Base-by-base conservation (phyloP, 2,888 invertebrate genomes). In the Watsonalla cultraria region DNA sequence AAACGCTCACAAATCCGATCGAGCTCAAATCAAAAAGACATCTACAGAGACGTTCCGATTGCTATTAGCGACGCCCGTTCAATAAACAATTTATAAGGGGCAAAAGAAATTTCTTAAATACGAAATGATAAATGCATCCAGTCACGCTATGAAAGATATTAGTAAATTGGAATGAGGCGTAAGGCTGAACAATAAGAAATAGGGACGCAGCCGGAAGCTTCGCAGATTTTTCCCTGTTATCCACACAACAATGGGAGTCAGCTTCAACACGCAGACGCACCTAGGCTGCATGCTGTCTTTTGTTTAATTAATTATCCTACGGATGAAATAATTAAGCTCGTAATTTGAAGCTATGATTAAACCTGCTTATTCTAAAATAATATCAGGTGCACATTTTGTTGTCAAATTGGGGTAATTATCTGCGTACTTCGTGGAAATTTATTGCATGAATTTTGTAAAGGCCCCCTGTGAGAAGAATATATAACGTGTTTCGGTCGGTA, bases 301-400 rank as follows among this genome's bases (percentile, higher is more conserved):
- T 88, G 86, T 87, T 78, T 80, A 82, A 86, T 86, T 85, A 87
- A 87, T 88, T 88, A 89, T 83, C 80, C 78, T 68, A 76, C 80
- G 80, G 80, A 81, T 74, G 74, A 74, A 85, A 86, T 88, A 86
- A 88, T 89, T 86, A 86, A 79, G 79, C 82, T 77, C 65, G 59
- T 24, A 83, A 79, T 82, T 80, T 74, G 77, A 77, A 24, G 69
- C 78, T 64, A 74, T 78, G 80, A 86, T 86, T 82, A 78, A 77
- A 80, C 24, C 24, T 68, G 62, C 64, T 66, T 76, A 70, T 78
- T 76, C 71, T 76, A 74, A 80, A 79, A 78, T 80, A 80, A 82
- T 82, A 77, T 76, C 74, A 79, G 80, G 76, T 80, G 75, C 71
- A 76, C 66, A 74, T 80, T 82, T 78, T 72, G 71, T 79, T 82